Conservation (phyloP, 2,888 invertebrate genomes). For the Hemistola chrysoprasaria region DNA sequence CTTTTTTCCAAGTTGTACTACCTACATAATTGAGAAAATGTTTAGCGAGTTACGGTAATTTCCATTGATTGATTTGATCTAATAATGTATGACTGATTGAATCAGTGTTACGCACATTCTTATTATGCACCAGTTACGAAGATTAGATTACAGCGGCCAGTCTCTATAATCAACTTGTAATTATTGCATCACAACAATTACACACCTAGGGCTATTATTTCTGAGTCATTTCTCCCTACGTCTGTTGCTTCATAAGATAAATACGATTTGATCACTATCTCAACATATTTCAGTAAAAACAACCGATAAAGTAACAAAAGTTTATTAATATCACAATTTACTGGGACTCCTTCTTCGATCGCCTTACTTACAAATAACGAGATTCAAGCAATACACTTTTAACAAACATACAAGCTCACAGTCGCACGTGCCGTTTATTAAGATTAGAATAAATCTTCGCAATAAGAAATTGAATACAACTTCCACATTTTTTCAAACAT, state of each 20-base stretch:
- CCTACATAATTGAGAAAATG: too few relatives aligned
- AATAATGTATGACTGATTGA: conserved; percentile 20
- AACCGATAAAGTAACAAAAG: conserved; percentile 50
- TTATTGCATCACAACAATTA: conserved; percentile 38
- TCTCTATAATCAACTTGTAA: conserved; percentile 35
- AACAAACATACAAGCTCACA: conserved; percentile 41
- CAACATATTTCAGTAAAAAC: conserved; percentile 15
- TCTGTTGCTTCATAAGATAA: conserved; percentile 9
- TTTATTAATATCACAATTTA: conserved; percentile 80
- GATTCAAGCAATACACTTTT: conserved; percentile 47
- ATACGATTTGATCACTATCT: conserved; percentile 6
- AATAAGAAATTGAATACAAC: conserved; percentile 32
- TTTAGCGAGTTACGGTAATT: background rate
- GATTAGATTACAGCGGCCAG: conserved; percentile 26
- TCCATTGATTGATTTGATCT: conserved; percentile 9
- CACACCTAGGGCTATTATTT: conserved; percentile 16
- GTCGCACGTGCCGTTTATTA: conserved; percentile 32
- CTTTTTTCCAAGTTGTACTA: too few relatives aligned
- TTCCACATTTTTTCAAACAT: conserved; percentile 21
- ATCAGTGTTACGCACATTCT: conserved; percentile 26
- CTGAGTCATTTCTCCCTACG: conserved; percentile 17
- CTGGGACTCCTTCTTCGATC: conserved; percentile 56
- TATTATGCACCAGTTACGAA: conserved; percentile 27
- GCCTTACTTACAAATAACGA: conserved; percentile 48
- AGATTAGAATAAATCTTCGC: too few relatives aligned